Conservation (phyloP, 2,797 vertebrate species). For the Muscicapa striata region DNA sequence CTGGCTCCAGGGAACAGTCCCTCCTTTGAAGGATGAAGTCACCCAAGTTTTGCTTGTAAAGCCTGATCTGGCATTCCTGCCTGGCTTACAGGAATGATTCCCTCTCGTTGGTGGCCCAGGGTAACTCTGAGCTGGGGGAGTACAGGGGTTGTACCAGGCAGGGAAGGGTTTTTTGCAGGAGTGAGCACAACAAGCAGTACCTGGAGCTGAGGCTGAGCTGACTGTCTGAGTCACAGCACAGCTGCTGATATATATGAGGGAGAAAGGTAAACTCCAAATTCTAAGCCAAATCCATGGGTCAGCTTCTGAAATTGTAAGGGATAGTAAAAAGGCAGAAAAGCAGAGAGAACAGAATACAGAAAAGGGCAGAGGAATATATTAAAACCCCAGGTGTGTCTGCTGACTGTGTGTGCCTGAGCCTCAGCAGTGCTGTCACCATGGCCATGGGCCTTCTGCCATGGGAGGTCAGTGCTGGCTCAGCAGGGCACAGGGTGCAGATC, state of each 20-base stretch:
- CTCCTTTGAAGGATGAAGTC: slow-evolving; percentile 41
- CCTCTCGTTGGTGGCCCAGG: background rate
- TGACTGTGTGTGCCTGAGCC: background rate
- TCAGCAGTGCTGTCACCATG: background rate
- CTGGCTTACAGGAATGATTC: background rate
- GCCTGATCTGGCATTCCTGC: background rate
- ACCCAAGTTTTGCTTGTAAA: slow-evolving; percentile 7
- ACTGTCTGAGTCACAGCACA: background rate
- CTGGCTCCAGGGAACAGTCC: background rate
- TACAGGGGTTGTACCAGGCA: background rate
- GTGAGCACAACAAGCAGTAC: background rate
- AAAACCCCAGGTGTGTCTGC: background rate
- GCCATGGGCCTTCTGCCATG: background rate
- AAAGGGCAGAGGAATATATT: background rate
- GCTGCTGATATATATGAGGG: rapidly evolving
- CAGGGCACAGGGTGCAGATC: background rate
- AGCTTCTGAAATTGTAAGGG: background rate
- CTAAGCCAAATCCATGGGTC: background rate
- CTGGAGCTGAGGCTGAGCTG: background rate
- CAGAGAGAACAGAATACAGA: background rate
- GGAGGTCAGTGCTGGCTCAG: background rate
- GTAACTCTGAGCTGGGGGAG: background rate
- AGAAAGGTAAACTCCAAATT: background rate
- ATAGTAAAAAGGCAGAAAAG: background rate
- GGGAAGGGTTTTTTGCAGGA: background rate